Evolutionary conservation across 2,113 vertebrate species (phyloP), one percentile per base, ranked within the genome.

Genomic region (Podarcis cretensis): DNA sequence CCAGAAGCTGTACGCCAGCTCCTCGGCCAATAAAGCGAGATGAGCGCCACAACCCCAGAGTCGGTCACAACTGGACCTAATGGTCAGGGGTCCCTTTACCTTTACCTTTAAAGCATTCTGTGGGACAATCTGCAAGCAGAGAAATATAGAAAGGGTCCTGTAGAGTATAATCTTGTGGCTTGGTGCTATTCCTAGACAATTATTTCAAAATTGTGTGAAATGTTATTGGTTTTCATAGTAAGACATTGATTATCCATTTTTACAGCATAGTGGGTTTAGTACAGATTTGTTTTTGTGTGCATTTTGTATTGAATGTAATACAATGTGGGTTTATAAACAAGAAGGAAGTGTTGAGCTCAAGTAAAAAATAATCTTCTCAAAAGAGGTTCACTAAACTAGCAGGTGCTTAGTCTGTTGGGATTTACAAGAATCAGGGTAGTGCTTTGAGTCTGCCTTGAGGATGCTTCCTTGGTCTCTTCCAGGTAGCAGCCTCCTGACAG

Each of bases 401-500:
- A 69, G 30, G 43, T 35, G 30, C 13, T 78, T 84, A 65, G 27
- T 40, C 35, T 68, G 27, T 20, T 78, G 59, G 37, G 35, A 57
- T 77, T 86, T 43, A 30, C 21, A 88, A 65, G 37, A 68, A 9
- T n/a, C 57, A 48, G 16, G 40, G 27, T 68, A 63, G 75, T 87
- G 69, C 73, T 30, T 63, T 59, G 43, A 83, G 40, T 54, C 90
- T 59, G 76, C 7, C 1, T 23, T 90, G 77, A 92, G 1, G 84
- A 2, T 37, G 54, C 27, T 21, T 27, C 84, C 0, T 2, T 87
- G 86, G n/a, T 87, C 23, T 82, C 23, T 85, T 18, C 1, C 91
- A 98, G 99, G 98, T 83, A 98, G 97, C 96, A 98, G 98, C 93
- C 97, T 99, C 25, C 95, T 99, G 90, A 99, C 98, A 0, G 98